These are phyloP conservation scores for Melanotaenia pygmaea DNA, from an alignment of 2,797 vertebrate genomes.

Conservation along the genomic window DNA sequence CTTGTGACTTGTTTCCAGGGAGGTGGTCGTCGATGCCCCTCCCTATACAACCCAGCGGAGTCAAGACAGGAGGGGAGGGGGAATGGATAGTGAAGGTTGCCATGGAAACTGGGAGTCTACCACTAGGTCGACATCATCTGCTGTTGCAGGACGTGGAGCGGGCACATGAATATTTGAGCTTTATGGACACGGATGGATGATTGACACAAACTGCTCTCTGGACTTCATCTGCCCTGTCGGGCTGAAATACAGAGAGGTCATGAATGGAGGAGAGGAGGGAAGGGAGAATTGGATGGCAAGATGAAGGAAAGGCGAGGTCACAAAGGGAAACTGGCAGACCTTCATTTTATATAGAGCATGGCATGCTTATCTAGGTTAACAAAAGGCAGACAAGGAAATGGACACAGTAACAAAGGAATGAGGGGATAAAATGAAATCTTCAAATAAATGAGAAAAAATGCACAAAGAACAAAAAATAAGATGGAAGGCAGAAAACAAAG, in stretches of 20 bases:
- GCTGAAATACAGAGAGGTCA: conserved; percentile 34
- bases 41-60: conserved; percentile 40
- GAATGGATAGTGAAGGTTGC: conserved; percentile 68
- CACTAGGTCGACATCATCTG: conserved; percentile 68
- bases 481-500: conserved; percentile 54
- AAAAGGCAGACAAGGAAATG: conserved; percentile 17
- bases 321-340: conserved; percentile 45
- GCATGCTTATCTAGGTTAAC: conserved; percentile 46
- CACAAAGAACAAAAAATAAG: conserved; percentile 21
- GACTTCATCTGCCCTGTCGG: conserved; percentile 19
- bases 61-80: conserved; percentile 33
- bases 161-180: conserved; percentile 78
- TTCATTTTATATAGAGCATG: conserved; percentile 61
- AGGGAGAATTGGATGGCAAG: background rate
- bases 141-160: conserved; percentile 41
- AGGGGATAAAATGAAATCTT: conserved; percentile 6
- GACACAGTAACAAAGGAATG: conserved; percentile 16
- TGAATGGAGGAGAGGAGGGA: conserved; percentile 4
- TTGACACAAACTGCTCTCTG: conserved; percentile 34
- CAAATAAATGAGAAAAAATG: conserved; percentile 34
- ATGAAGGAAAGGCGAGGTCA: conserved; percentile 48
- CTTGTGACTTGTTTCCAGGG: conserved; percentile 45
- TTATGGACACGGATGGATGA: conserved; percentile 64
- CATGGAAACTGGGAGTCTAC: conserved; percentile 81
- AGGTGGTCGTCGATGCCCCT: conserved; percentile 36